phyloP scores from a whole-genome alignment of 1,140 invertebrate genomes.

The Lordiphosa mommai region DNA sequence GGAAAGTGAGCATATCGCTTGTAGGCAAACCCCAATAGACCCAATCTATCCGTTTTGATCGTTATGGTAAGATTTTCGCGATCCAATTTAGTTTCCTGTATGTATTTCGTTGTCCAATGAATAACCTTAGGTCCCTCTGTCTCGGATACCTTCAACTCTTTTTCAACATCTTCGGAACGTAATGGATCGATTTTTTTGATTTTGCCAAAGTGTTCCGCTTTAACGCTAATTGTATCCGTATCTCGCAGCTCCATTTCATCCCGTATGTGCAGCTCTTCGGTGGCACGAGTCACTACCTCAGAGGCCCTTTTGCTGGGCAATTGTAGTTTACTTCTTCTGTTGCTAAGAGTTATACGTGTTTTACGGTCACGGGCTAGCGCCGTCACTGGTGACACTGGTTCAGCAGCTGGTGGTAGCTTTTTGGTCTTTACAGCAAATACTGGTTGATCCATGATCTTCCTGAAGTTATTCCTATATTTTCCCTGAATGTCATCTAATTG shows the following conservation, averaged over 20 bases:
- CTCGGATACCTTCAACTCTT: background rate
- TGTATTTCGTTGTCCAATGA: constrained; percentile 64
- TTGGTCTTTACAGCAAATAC: background rate
- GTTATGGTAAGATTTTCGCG: constrained; percentile 17
- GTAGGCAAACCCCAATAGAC: constrained; percentile 60
- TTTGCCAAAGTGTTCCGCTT: background rate
- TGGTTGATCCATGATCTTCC: constrained; percentile 8
- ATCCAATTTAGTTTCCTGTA: constrained; percentile 32
- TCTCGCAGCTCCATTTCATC: constrained; percentile 1
- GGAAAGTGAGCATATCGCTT: constrained; percentile 63
- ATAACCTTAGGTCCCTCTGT: constrained; percentile 4
- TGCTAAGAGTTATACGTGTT: background rate
- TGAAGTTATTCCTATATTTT: constrained; percentile 9
- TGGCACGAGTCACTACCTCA: background rate
- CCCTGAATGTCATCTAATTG: constrained; percentile 28
- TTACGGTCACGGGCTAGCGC: background rate
- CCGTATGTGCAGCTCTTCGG: background rate
- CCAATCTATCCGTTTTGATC: constrained; percentile 63
- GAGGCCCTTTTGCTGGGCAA: background rate
- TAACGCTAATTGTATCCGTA: background rate
- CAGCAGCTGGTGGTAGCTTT: background rate
- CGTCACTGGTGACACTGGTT: background rate
- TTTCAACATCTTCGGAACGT: background rate
- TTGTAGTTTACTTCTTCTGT: background rate
- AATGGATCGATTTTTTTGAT: background rate